Conservation (phyloP, 2,797 vertebrate genomes). For the Falco naumanni region DNA sequence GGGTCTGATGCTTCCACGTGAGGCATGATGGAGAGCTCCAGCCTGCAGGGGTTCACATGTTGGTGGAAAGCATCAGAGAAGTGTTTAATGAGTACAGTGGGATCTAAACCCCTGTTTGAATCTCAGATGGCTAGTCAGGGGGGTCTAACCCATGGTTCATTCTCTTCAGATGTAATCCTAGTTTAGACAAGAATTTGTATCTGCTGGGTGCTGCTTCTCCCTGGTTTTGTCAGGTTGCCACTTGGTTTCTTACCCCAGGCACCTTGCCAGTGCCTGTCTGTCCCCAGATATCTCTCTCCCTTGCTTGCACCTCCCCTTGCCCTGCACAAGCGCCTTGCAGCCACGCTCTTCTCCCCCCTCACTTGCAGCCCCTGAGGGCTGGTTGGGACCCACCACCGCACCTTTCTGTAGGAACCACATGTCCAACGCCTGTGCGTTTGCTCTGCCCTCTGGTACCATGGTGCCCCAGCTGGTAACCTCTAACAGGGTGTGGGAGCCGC, state of each 20-base stretch:
- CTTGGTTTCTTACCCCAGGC: neutral
- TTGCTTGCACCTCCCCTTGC: neutral
- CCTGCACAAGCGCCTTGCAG: neutral
- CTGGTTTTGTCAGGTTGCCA: neutral
- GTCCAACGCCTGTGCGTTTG: fast-evolving
- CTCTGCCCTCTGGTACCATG: neutral
- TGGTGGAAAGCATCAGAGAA: neutral
- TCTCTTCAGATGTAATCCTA: neutral
- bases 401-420: neutral
- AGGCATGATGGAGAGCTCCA: neutral
- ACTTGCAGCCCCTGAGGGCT: fast-evolving
- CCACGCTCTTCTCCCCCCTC: neutral
- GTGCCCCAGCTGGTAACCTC: neutral
- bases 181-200: neutral
- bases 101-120: neutral
- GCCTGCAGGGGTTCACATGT: neutral
- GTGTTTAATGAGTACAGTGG: neutral
- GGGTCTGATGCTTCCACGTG: neutral
- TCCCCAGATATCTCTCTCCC: neutral
- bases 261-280: neutral
- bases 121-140: neutral
- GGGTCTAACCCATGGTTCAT: neutral
- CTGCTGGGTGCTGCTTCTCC: neutral
- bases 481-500: neutral
- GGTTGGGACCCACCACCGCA: neutral